Conservation (phyloP, 1,140 invertebrate species). For the Drosophila sturtevanti region DNA sequence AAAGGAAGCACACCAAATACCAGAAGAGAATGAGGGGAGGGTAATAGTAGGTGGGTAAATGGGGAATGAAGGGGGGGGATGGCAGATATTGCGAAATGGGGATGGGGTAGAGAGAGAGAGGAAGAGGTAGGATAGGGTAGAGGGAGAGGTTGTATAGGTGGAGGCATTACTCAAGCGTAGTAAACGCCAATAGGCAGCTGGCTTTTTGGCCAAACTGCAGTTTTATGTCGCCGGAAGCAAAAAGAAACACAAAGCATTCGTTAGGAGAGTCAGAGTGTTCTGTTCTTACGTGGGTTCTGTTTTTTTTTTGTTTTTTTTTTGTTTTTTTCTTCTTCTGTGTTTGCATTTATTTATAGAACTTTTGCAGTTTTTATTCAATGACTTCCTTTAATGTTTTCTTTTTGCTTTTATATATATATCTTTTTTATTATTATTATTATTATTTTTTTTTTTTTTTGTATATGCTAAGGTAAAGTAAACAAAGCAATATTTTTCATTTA, state of each 20-base stretch:
- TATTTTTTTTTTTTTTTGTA: slow-evolving; percentile 25
- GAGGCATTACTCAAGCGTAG: slow-evolving; percentile 68
- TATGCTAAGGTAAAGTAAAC: not conserved
- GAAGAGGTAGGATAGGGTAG: too few species aligned
- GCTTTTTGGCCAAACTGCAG: slow-evolving; percentile 50
- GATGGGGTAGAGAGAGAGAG: slow-evolving; percentile 18
- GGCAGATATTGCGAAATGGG: slow-evolving; percentile 24
- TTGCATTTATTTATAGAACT: slow-evolving; percentile 73
- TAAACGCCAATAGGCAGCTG: slow-evolving; percentile 75
- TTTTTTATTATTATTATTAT: slow-evolving; percentile 40
- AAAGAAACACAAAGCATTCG: slow-evolving; percentile 48
- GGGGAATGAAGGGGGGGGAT: slow-evolving; percentile 27
- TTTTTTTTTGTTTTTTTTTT: not conserved
- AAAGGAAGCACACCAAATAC: slow-evolving; percentile 45
- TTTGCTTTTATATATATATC: slow-evolving; percentile 21
- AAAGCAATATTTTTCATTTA: not conserved
- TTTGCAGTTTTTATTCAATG: slow-evolving; percentile 26
- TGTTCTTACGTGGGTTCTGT: slow-evolving; percentile 4
- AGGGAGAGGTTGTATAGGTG: not conserved
- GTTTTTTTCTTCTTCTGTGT: slow-evolving; percentile 8
- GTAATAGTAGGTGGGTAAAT: too few species aligned
- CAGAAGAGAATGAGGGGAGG: slow-evolving; percentile 39
- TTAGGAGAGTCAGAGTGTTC: slow-evolving; percentile 37
- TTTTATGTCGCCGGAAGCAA: slow-evolving; percentile 78
- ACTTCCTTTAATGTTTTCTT: slow-evolving; percentile 43